Percentiles rank a stretch among this genome's conserved stretches.
These are phyloP conservation scores for Camponotus fellah DNA, from an alignment of 2,888 invertebrate genomes.

Conservation along the genomic window DNA sequence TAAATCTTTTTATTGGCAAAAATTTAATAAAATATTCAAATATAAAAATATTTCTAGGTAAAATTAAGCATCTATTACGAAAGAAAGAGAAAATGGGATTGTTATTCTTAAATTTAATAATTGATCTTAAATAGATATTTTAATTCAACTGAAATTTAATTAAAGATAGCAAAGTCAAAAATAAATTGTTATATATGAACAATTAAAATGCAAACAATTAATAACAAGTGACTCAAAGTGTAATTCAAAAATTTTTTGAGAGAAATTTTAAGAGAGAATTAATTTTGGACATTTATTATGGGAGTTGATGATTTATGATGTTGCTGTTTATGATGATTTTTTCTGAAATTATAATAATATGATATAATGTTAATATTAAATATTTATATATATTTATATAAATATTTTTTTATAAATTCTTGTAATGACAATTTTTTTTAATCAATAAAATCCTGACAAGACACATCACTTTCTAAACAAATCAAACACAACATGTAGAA, in stretches of 20 bases:
- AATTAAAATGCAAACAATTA: background rate
- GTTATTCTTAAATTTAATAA: background rate
- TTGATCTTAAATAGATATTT: background rate
- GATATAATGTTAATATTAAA: background rate
- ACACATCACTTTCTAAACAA: background rate
- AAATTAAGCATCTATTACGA: background rate
- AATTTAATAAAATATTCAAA: background rate
- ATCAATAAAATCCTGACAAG: background rate
- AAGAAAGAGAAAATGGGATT: too few relatives aligned
- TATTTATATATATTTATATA: background rate
- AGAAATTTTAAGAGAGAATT: background rate
- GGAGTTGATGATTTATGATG: background rate
- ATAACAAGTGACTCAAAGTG: background rate
- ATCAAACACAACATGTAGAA: slow-evolving; percentile 25
- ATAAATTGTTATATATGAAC: background rate
- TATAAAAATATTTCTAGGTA: background rate
- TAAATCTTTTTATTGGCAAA: background rate
- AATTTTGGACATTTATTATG: background rate
- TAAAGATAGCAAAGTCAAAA: background rate
- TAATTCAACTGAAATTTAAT: too few relatives aligned
- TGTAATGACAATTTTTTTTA: background rate
- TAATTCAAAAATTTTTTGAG: background rate
- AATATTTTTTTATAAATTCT: background rate
- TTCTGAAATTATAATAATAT: too few relatives aligned
- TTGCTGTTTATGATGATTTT: too few relatives aligned